phyloP scores from a whole-genome alignment of 2,797 vertebrate genomes.

The Scomberomorus guttatus region DNA sequence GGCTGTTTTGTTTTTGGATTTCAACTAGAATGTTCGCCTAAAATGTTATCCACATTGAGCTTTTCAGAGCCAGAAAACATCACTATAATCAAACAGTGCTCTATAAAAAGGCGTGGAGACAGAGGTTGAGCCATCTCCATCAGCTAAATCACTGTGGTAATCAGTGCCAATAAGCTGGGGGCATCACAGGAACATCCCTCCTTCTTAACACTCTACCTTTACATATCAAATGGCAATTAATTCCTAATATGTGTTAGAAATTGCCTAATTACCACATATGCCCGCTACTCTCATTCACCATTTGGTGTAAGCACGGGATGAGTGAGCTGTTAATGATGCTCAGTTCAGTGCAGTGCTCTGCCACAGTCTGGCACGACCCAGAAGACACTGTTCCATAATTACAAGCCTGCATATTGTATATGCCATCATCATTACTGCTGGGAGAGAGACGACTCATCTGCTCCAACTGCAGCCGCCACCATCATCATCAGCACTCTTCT shows the following conservation, averaged over 20 bases:
- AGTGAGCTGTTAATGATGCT: conserved; percentile 74
- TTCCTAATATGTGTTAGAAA: conserved; percentile 76
- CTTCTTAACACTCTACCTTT: conserved; percentile 70
- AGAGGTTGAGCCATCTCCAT: conserved; percentile 50
- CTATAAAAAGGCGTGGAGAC: conserved; percentile 19
- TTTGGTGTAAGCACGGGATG: conserved; percentile 53
- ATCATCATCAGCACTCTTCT: conserved; percentile 12
- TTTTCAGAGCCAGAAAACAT: not conserved
- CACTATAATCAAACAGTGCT: not conserved
- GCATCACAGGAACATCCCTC: conserved; percentile 43
- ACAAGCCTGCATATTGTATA: conserved; percentile 52
- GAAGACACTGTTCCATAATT: conserved; percentile 69
- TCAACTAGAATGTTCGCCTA: conserved; percentile 15
- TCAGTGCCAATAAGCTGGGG: conserved; percentile 68
- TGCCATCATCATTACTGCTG: conserved; percentile 58
- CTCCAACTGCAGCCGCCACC: conserved; percentile 42
- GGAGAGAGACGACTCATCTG: conserved; percentile 23
- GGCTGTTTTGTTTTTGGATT: conserved; percentile 23
- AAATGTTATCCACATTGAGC: not conserved
- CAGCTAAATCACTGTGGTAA: conserved; percentile 59
- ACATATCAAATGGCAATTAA: conserved; percentile 79
- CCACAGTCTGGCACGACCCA: conserved; percentile 44
- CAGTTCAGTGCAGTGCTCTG: conserved; percentile 28
- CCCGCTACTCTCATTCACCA: conserved; percentile 45
- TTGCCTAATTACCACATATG: conserved; percentile 72